These are phyloP conservation scores for Athetis lepigone DNA, from an alignment of 2,888 invertebrate genomes.

Conservation along the genomic window DNA sequence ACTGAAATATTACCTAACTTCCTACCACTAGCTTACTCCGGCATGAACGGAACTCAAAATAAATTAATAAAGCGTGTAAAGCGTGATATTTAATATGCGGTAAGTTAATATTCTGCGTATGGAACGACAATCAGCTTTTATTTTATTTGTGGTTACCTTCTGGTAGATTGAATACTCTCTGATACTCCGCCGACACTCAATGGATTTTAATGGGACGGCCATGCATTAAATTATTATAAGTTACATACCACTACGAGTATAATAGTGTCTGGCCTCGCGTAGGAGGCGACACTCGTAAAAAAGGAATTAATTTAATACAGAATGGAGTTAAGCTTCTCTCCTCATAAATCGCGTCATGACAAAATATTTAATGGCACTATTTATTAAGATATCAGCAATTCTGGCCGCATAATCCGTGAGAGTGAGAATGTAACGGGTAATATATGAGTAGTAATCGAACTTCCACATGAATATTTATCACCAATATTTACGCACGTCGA, in stretches of 20 bases:
- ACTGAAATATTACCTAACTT: conserved; percentile 23
- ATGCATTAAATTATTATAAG: conserved; percentile 75
- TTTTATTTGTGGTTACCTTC: conserved; percentile 73
- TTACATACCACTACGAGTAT: conserved; percentile 73
- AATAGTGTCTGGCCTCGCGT: conserved; percentile 64
- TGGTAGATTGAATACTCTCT: conserved; percentile 74
- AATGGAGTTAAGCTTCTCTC: conserved; percentile 69
- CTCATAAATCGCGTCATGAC: conserved; percentile 73
- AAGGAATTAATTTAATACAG: conserved; percentile 74
- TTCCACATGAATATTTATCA: conserved; percentile 63
- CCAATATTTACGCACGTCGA: conserved; percentile 57
- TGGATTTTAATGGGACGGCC: conserved; percentile 81
- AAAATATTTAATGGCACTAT: conserved; percentile 80
- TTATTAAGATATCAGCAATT: conserved; percentile 73
- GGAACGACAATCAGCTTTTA: conserved; percentile 64
- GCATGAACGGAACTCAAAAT: conserved; percentile 24
- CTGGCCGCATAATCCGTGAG: conserved; percentile 58
- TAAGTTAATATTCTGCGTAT: conserved; percentile 68
- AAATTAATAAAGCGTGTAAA: conserved; percentile 52
- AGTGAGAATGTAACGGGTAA: conserved; percentile 61
- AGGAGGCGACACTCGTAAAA: conserved; percentile 73
- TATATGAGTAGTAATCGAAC: conserved; percentile 57
- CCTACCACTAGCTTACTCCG: conserved; percentile 13
- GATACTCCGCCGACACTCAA: conserved; percentile 78
- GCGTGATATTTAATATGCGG: conserved; percentile 64